Conservation (phyloP, 2,888 invertebrate genomes). For the Gastrophysa polygoni region DNA sequence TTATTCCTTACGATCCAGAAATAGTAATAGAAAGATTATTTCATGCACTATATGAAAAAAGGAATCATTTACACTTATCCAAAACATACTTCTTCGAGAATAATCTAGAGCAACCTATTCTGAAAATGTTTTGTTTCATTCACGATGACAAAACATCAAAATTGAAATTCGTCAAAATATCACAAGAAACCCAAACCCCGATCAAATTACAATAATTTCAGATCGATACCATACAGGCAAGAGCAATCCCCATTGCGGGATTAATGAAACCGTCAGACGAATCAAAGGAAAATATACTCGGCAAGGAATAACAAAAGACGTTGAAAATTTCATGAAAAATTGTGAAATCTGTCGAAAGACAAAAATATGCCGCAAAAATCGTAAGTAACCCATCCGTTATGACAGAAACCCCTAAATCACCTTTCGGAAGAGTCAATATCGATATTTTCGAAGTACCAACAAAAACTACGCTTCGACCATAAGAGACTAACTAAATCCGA, state of each 20-base stretch:
- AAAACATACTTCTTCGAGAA: constrained; percentile 20
- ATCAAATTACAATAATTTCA: constrained; percentile 4
- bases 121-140: constrained; percentile 20
- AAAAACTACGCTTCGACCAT: no score
- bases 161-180: constrained; percentile 6
- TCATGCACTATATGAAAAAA: not conserved
- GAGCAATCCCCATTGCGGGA: constrained; percentile 21
- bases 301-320: constrained; percentile 20
- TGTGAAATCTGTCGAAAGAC: constrained; percentile 3
- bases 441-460: constrained; percentile 8
- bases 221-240: constrained; percentile 22
- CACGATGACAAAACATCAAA: constrained; percentile 10
- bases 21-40: not conserved
- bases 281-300: constrained; percentile 27
- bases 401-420: constrained; percentile 13
- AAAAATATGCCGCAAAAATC: not conserved
- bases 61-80: not conserved
- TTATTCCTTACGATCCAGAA: constrained; percentile 9
- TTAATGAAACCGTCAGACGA: constrained; percentile 26
- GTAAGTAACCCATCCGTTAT: constrained; percentile 7
- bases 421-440: constrained; percentile 11
- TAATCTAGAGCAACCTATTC: constrained; percentile 18
- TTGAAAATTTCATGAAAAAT: constrained; percentile 6
- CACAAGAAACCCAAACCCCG: not conserved
- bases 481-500: constrained; percentile 17